Evolutionary conservation across 2,888 invertebrate species (phyloP).

Genomic region (Prosapia bicincta): DNA sequence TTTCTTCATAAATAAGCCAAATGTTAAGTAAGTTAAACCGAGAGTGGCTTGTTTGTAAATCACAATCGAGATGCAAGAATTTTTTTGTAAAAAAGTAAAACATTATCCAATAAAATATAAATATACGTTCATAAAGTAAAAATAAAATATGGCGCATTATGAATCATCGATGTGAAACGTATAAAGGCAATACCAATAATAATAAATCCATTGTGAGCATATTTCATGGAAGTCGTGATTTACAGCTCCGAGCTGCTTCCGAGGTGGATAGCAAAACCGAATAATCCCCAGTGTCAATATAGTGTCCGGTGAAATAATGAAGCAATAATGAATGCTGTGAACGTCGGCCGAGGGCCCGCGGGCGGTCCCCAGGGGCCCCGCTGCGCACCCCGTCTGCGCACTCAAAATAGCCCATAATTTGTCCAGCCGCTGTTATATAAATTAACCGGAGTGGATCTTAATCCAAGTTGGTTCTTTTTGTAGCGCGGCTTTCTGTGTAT

Average conservation of each 20-base stretch:
- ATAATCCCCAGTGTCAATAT: constrained; percentile 19
- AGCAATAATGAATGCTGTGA: constrained; percentile 28
- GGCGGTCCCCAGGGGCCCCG: constrained; percentile 7
- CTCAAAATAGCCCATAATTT: constrained; percentile 32
- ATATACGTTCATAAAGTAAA: background rate
- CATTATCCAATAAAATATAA: background rate
- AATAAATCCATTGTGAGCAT: constrained; percentile 18
- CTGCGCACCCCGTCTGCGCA: constrained; percentile 21
- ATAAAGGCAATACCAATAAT: constrained; percentile 22
- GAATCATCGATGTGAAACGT: background rate
- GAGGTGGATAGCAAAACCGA: constrained; percentile 16
- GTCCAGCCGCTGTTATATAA: constrained; percentile 23
- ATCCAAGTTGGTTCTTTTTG: constrained; percentile 12
- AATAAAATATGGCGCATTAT: background rate
- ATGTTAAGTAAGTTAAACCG: too few relatives aligned
- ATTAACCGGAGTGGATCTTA: constrained; percentile 30
- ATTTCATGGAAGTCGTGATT: constrained; percentile 14
- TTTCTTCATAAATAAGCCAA: too few relatives aligned
- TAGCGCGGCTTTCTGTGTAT: background rate
- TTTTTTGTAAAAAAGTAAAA: too few relatives aligned
- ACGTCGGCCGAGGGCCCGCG: constrained; percentile 6
- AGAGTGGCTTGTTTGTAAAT: too few relatives aligned
- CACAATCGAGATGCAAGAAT: too few relatives aligned
- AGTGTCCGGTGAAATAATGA: constrained; percentile 29
- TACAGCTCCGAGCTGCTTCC: background rate